These are phyloP conservation scores for Ptychochromis oligacanthus DNA, from an alignment of 2,113 vertebrate genomes.

Conservation along the genomic window DNA sequence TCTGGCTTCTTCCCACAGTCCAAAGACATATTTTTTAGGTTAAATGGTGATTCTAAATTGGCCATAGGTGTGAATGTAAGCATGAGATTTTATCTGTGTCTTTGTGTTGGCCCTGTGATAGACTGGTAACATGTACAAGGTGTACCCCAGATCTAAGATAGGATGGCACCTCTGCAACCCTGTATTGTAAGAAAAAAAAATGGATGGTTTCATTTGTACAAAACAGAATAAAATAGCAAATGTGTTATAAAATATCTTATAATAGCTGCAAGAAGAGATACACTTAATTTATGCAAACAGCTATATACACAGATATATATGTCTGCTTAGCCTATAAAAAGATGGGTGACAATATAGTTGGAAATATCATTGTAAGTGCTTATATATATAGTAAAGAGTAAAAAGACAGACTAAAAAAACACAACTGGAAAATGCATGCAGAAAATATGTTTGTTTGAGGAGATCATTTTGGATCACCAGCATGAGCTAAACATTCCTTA, in stretches of 20 bases:
- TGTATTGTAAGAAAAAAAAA: too few relatives aligned
- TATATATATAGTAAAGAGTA: neutral
- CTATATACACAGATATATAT: neutral
- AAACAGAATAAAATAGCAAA: too few relatives aligned
- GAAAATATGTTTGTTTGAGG: neutral
- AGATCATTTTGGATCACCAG: neutral
- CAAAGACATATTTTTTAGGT: neutral
- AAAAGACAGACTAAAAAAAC: neutral
- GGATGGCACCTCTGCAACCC: too few relatives aligned
- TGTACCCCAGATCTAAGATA: neutral
- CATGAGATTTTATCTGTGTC: neutral
- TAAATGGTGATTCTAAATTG: neutral
- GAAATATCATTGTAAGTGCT: neutral
- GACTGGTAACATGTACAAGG: neutral
- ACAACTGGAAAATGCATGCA: neutral
- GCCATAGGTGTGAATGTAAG: neutral
- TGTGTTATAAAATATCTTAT: too few relatives aligned
- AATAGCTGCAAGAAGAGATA: too few relatives aligned
- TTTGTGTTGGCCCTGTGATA: neutral
- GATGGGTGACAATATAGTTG: neutral
- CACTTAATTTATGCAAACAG: too few relatives aligned
- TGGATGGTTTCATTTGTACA: too few relatives aligned
- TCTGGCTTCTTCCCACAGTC: neutral
- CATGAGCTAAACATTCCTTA: neutral
- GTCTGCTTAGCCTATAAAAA: neutral